phyloP scores from a whole-genome alignment of 1,140 invertebrate genomes.

The Carposina sasakii region DNA sequence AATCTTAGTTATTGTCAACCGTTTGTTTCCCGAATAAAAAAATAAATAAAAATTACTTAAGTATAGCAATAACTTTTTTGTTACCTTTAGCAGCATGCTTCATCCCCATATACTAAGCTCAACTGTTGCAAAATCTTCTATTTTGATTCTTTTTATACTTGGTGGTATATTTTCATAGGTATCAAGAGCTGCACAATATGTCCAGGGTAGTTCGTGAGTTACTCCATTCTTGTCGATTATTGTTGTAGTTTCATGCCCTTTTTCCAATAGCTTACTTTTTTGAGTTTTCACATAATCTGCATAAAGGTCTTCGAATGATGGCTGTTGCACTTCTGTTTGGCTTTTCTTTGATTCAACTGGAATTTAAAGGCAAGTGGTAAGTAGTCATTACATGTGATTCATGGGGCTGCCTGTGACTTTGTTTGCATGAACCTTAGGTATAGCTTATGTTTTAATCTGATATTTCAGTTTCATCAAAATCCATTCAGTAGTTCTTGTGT shows the following conservation, averaged over 20 bases:
- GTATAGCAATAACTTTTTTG: background rate
- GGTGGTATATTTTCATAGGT: conserved; percentile 72
- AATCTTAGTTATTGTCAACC: too few species aligned
- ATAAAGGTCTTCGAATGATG: conserved; percentile 63
- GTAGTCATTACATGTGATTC: conserved; percentile 4
- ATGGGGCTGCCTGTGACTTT: too few species aligned
- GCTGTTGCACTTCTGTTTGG: conserved; percentile 36
- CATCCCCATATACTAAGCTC: conserved; percentile 74
- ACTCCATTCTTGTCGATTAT: conserved; percentile 53
- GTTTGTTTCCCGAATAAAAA: too few species aligned
- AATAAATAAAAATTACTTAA: too few species aligned
- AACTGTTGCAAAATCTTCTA: conserved; percentile 66
- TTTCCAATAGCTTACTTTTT: conserved; percentile 27
- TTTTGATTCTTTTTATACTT: conserved; percentile 73
- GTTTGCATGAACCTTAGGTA: background rate
- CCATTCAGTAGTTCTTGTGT: too few species aligned
- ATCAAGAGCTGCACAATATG: conserved; percentile 66
- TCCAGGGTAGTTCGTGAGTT: conserved; percentile 69
- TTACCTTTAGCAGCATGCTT: conserved; percentile 4
- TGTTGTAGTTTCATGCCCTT: conserved; percentile 31
- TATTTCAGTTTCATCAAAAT: background rate
- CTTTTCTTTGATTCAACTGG: conserved; percentile 49
- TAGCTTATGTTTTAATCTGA: background rate
- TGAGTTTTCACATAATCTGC: conserved; percentile 59
- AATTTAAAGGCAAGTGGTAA: conserved; percentile 27